Conservation (phyloP, 1,140 invertebrate genomes). For the Drosophila guanche region DNA sequence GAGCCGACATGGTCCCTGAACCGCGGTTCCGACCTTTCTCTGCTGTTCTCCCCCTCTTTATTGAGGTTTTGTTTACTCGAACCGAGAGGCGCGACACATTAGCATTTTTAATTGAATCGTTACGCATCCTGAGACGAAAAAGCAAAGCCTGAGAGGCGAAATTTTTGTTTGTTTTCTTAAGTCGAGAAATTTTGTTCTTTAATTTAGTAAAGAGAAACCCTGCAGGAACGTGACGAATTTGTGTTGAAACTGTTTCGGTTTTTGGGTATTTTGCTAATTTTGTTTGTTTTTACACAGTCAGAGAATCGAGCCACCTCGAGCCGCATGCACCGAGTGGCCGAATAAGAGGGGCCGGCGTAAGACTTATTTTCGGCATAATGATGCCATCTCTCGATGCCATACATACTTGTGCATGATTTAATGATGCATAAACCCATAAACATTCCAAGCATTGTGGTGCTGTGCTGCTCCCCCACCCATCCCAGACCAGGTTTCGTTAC, state of each 20-base stretch:
- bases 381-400: slow-evolving; percentile 39
- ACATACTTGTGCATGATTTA: slow-evolving; percentile 34
- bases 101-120: slow-evolving; percentile 73
- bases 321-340: slow-evolving; percentile 40
- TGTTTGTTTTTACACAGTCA: slow-evolving; percentile 57
- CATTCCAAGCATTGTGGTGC: slow-evolving; percentile 52
- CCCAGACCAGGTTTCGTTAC: slow-evolving; percentile 52
- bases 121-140: slow-evolving; percentile 37
- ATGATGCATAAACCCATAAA: slow-evolving; percentile 53
- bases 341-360: slow-evolving; percentile 50
- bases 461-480: slow-evolving; percentile 30
- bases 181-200: slow-evolving; percentile 41
- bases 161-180: slow-evolving; percentile 55
- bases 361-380: slow-evolving; percentile 70
- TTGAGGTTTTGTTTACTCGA: slow-evolving; percentile 27
- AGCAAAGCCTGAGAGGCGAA: not conserved
- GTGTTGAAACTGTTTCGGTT: slow-evolving; percentile 54
- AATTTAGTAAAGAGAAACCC: slow-evolving; percentile 13
- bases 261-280: slow-evolving; percentile 42
- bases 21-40: not conserved
- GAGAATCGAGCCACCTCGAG: slow-evolving; percentile 13
- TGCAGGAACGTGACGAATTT: slow-evolving; percentile 61
- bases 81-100: slow-evolving; percentile 31
- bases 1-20: too few relatives aligned
- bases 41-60: not conserved